Evolutionary conservation across 2,888 invertebrate genomes (phyloP).

Genomic region (Psylliodes chrysocephalus): DNA sequence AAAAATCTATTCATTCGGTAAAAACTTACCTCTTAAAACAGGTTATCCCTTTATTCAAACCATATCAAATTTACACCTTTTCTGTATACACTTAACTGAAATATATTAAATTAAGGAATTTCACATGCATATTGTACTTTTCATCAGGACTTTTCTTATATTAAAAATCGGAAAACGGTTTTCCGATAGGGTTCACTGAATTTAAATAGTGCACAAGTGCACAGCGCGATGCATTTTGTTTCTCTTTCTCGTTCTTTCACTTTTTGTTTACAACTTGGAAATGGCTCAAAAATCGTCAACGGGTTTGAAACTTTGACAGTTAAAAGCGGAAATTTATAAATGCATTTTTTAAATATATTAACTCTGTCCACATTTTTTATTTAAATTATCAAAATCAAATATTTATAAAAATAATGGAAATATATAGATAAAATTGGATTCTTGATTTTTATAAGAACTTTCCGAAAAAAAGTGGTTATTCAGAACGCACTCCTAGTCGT

Average conservation of each 20-base stretch:
- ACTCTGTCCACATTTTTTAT: too few species aligned
- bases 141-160: slow-evolving; percentile 24
- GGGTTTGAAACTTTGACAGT: background rate
- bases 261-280: slow-evolving; percentile 21
- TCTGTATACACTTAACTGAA: background rate
- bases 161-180: slow-evolving; percentile 46
- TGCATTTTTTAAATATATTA: too few species aligned
- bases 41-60: slow-evolving; percentile 52
- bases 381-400: too few species aligned
- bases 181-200: slow-evolving; percentile 56
- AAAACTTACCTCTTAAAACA: slow-evolving; percentile 53
- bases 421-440: too few species aligned
- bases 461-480: too few species aligned
- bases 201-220: slow-evolving; percentile 28
- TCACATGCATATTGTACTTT: slow-evolving; percentile 23
- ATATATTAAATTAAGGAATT: background rate
- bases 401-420: too few species aligned
- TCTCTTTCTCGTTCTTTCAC: slow-evolving; percentile 17
- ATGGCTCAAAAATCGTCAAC: slow-evolving; percentile 4
- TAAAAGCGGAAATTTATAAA: too few species aligned
- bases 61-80: slow-evolving; percentile 24
- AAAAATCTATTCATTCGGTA: background rate
- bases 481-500: too few species aligned
- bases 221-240: slow-evolving; percentile 11
- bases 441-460: too few species aligned